phyloP scores from a whole-genome alignment of 2,888 invertebrate species.

The Pachymerium ferrugineum region DNA sequence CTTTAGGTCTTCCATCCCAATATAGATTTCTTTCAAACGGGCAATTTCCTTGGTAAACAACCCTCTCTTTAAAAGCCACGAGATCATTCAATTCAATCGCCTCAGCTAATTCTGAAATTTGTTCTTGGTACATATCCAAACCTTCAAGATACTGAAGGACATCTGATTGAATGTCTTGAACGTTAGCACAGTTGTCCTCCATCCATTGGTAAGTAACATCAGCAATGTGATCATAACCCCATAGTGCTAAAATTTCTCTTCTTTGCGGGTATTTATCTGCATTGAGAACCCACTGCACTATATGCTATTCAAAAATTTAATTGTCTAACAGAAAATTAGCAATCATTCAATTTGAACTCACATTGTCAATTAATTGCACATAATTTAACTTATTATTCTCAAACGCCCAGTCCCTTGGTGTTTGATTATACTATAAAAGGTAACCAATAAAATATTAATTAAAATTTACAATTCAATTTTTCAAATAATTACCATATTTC shows the following conservation, averaged over 20 bases:
- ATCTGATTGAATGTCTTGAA: not conserved
- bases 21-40: constrained; percentile 32
- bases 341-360: not conserved
- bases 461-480: constrained; percentile 1
- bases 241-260: constrained; percentile 30
- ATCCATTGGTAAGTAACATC: constrained; percentile 20
- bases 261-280: not conserved
- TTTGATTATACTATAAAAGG: constrained; percentile 36
- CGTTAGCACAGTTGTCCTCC: not conserved
- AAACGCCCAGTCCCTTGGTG: constrained; percentile 35
- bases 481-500: constrained; percentile 36
- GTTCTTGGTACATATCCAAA: constrained; percentile 31
- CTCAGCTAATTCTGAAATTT: constrained; percentile 34
- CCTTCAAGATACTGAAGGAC: constrained; percentile 25
- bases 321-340: not conserved
- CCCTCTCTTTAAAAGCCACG: constrained; percentile 30
- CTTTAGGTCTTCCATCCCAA: constrained; percentile 37
- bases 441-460: not conserved
- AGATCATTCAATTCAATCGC: constrained; percentile 35
- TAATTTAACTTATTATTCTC: constrained; percentile 28
- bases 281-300: constrained; percentile 29
- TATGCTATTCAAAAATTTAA: constrained; percentile 15
- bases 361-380: constrained; percentile 35
- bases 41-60: not conserved
- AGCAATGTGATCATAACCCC: constrained; percentile 32